A percentile compares a stretch with the other conserved stretches of the same genome.
These are phyloP conservation scores for Orchesella flavescens DNA, from an alignment of 2,888 invertebrate genomes.

Conservation along the genomic window DNA sequence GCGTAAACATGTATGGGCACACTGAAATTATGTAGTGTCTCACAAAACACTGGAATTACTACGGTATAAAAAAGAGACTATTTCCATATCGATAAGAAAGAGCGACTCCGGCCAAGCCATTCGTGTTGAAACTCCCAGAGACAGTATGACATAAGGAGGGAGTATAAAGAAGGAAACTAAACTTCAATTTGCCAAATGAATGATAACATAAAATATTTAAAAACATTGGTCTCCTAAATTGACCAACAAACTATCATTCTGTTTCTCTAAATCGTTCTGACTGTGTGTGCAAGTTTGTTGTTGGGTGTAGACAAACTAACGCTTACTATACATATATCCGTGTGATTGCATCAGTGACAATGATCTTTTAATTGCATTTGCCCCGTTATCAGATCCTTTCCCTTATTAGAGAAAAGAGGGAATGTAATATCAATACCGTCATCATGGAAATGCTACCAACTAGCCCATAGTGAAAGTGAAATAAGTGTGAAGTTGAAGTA, in stretches of 20 bases:
- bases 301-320: too few relatives aligned
- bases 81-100: too few relatives aligned
- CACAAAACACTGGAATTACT: too few relatives aligned
- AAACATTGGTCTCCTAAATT: slow-evolving; percentile 42
- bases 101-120: too few relatives aligned
- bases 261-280: not conserved
- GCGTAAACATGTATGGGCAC: not conserved
- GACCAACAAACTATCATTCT: slow-evolving; percentile 44
- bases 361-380: slow-evolving; percentile 63
- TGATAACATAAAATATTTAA: slow-evolving; percentile 61
- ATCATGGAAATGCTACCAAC: not conserved
- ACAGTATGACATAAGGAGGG: too few relatives aligned
- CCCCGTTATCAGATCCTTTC: slow-evolving; percentile 25
- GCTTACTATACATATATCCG: not conserved
- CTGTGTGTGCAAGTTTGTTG: too few relatives aligned
- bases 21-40: not conserved
- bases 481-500: slow-evolving; percentile 24
- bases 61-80: too few relatives aligned
- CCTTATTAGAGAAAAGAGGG: not conserved
- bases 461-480: slow-evolving; percentile 47
- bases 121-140: too few relatives aligned
- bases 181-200: slow-evolving; percentile 66
- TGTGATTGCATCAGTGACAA: slow-evolving; percentile 39
- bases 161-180: slow-evolving; percentile 34
- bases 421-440: not conserved